Evolutionary conservation across 64 coral and sea anemone genomes (phyloP).

Genomic region (Pocillopora verrucosa): DNA sequence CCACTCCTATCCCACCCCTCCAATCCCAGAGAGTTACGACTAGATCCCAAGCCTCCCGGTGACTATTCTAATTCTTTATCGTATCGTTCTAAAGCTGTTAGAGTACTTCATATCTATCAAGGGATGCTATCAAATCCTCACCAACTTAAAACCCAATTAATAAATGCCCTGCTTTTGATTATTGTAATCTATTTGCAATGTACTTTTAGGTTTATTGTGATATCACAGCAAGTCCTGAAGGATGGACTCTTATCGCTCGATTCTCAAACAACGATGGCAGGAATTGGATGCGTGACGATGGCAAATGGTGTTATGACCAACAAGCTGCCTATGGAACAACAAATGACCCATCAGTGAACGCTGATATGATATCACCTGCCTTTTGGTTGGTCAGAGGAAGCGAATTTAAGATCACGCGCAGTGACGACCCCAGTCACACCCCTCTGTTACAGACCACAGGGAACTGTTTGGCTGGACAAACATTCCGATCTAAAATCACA

Average conservation of each 20-base stretch:
- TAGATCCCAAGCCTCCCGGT: too few species aligned
- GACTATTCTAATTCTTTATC: too few species aligned
- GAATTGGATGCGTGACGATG: neutral
- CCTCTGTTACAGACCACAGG: conserved; percentile 7
- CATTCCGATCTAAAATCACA: conserved; percentile 1
- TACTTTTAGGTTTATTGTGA: neutral
- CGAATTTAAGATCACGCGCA: conserved; percentile 60
- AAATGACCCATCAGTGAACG: neutral
- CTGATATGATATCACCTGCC: neutral
- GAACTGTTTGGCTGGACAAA: neutral
- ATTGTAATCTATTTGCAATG: too few species aligned
- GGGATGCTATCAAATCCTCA: too few species aligned
- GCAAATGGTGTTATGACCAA: neutral
- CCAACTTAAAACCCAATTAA: too few species aligned
- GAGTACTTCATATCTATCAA: too few species aligned
- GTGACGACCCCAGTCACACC: conserved; percentile 29
- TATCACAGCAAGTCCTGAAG: neutral
- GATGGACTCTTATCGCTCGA: neutral
- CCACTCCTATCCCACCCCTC: too few species aligned
- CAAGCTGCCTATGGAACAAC: neutral
- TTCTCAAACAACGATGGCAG: neutral
- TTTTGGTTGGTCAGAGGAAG: conserved; percentile 33
- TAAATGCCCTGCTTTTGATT: too few species aligned
- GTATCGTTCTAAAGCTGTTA: too few species aligned
- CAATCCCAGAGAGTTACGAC: too few species aligned